A percentile compares a stretch with the other conserved stretches of the same genome.
Conservation (phyloP, 1,140 invertebrate species). For the Bacillus rossius region DNA sequence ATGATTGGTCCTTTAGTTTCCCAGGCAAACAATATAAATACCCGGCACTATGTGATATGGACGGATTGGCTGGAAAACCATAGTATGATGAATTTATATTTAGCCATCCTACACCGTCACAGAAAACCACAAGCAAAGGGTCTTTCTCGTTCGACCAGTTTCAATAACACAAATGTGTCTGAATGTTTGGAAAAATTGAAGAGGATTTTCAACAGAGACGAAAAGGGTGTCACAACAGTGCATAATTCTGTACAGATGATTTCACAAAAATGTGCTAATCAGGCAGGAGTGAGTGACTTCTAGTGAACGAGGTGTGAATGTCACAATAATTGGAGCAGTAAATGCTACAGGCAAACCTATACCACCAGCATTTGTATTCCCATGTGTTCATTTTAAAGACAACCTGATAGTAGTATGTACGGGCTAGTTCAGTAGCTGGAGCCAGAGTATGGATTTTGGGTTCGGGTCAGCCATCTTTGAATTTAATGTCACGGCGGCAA, state of each 20-base stretch:
- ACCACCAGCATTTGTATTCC: conserved; percentile 42
- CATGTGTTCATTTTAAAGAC: conserved; percentile 32
- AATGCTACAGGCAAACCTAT: conserved; percentile 38
- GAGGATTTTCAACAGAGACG: neutral
- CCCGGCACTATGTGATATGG: conserved; percentile 19
- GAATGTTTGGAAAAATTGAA: neutral
- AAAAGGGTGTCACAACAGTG: conserved; percentile 11
- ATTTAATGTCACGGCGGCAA: too few species aligned
- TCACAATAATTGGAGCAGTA: conserved; percentile 37
- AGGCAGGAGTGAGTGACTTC: conserved; percentile 41
- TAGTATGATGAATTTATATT: conserved; percentile 41
- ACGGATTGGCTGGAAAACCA: conserved; percentile 31
- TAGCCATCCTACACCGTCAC: conserved; percentile 32
- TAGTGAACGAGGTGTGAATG: conserved; percentile 39
- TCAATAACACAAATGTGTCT: neutral
- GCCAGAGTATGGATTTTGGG: too few species aligned
- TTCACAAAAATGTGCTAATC: conserved; percentile 35
- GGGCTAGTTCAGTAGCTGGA: too few species aligned
- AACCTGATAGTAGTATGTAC: conserved; percentile 31
- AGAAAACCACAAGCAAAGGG: conserved; percentile 36
- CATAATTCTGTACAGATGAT: conserved; percentile 9
- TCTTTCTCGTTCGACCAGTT: neutral
- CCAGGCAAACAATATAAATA: conserved; percentile 7
- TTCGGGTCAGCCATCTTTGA: too few species aligned
- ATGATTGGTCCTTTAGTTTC: conserved; percentile 18